phyloP scores from a whole-genome alignment of 2,888 invertebrate species.

The Hypena proboscidalis region DNA sequence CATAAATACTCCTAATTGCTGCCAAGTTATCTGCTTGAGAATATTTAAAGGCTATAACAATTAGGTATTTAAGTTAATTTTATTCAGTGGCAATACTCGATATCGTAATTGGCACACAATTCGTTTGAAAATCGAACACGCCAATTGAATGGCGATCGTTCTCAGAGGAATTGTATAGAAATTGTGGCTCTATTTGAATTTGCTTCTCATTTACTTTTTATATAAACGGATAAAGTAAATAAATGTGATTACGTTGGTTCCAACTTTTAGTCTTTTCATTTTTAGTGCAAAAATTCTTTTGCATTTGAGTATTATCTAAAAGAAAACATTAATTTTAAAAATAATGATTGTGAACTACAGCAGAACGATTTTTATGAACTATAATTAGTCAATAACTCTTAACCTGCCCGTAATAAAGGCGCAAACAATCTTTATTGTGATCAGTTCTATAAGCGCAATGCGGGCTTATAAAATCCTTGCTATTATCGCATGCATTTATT shows the following conservation, averaged over 20 bases:
- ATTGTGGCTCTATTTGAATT: conserved; percentile 38
- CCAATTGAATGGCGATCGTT: conserved; percentile 55
- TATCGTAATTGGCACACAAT: conserved; percentile 34
- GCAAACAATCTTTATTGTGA: not conserved
- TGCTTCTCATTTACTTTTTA: conserved; percentile 54
- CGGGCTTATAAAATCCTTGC: conserved; percentile 4
- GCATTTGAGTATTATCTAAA: no score
- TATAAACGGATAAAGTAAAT: conserved; percentile 4
- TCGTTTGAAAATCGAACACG: conserved; percentile 32
- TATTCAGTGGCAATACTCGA: conserved; percentile 24
- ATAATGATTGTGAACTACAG: no score
- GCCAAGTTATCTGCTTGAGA: conserved; percentile 18
- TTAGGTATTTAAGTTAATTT: conserved; percentile 29
- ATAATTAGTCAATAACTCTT: no score
- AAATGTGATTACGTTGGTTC: no score
- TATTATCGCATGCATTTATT: conserved; percentile 19
- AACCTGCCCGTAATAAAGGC: no score
- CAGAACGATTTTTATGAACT: no score
- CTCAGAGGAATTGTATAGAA: conserved; percentile 38
- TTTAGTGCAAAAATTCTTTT: no score
- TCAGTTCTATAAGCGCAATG: not conserved
- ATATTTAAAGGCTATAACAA: conserved; percentile 25
- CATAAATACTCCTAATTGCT: not conserved
- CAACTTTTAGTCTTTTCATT: no score
- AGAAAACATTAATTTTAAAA: no score